Evolutionary conservation across 2,888 invertebrate genomes (phyloP).

Genomic region (Augiades crinisus): DNA sequence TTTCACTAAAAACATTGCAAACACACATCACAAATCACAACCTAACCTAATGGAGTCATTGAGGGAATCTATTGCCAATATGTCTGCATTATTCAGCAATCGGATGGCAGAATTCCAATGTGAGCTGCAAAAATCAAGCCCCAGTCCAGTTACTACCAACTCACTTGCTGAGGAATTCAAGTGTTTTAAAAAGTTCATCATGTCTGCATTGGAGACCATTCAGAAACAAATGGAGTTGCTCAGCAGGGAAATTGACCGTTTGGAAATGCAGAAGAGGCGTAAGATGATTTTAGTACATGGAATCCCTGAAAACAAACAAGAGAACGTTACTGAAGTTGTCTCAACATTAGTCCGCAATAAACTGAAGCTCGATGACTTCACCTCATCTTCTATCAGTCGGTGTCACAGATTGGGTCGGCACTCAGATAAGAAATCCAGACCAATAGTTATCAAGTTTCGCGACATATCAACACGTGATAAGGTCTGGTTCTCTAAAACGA

Average conservation of each 20-base stretch:
- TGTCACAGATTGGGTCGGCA: too few relatives aligned
- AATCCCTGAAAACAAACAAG: not conserved
- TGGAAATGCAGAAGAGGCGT: not conserved
- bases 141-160: too few relatives aligned
- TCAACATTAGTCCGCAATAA: not conserved
- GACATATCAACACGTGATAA: not conserved
- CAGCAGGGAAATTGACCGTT: not conserved
- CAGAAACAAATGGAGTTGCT: not conserved
- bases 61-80: too few relatives aligned
- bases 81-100: too few relatives aligned
- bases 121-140: too few relatives aligned
- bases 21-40: too few relatives aligned
- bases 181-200: too few relatives aligned
- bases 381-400: not conserved
- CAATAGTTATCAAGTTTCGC: slow-evolving; percentile 11
- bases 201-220: too few relatives aligned
- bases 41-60: too few relatives aligned
- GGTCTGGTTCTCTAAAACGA: slow-evolving; percentile 12
- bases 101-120: too few relatives aligned
- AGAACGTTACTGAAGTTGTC: not conserved
- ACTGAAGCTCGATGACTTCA: not conserved
- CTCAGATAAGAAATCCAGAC: not conserved
- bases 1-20: too few relatives aligned
- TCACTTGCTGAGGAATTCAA: too few relatives aligned
- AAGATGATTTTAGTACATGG: not conserved